A percentile compares a stretch with the other conserved stretches of the same genome.
Conservation (phyloP, 2,797 vertebrate species). For the Tachyglossus aculeatus region DNA sequence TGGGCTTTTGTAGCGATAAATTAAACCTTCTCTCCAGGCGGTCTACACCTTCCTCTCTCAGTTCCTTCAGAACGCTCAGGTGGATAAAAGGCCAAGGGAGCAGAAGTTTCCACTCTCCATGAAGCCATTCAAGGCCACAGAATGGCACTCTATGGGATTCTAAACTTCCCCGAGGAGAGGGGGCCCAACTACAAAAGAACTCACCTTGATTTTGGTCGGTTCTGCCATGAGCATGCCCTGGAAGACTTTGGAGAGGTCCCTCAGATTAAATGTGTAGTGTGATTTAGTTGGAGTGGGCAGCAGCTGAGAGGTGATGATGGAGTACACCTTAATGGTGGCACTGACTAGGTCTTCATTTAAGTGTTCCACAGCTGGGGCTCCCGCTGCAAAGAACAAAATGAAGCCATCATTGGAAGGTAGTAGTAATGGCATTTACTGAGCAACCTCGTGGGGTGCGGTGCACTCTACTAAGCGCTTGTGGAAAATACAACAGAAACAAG, state of each 20-base stretch:
- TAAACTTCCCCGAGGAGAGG: too few relatives aligned
- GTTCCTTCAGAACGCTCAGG: too few relatives aligned
- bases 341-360: conserved; percentile 81
- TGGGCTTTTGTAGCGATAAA: too few relatives aligned
- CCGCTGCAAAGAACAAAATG: conserved; percentile 54
- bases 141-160: too few relatives aligned
- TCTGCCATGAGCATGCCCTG: conserved; percentile 93
- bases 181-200: too few relatives aligned
- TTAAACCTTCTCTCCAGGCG: too few relatives aligned
- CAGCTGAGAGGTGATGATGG: conserved; percentile 86
- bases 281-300: conserved; percentile 94
- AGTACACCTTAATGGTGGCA: conserved; percentile 82
- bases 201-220: conserved; percentile 78
- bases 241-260: conserved; percentile 94
- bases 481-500: background rate
- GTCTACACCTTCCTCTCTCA: too few relatives aligned
- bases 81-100: too few relatives aligned
- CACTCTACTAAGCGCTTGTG: background rate
- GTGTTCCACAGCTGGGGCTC: conserved; percentile 71
- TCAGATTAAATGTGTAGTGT: conserved; percentile 93
- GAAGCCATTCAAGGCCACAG: too few relatives aligned
- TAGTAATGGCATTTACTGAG: too few relatives aligned
- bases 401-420: conserved; percentile 15
- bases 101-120: too few relatives aligned
- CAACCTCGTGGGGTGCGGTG: too few relatives aligned